A percentile compares a stretch with the other conserved stretches of the same genome.
Evolutionary conservation across 2,797 vertebrate genomes (phyloP).

Genomic region (Acrossocheilus fasciatus): DNA sequence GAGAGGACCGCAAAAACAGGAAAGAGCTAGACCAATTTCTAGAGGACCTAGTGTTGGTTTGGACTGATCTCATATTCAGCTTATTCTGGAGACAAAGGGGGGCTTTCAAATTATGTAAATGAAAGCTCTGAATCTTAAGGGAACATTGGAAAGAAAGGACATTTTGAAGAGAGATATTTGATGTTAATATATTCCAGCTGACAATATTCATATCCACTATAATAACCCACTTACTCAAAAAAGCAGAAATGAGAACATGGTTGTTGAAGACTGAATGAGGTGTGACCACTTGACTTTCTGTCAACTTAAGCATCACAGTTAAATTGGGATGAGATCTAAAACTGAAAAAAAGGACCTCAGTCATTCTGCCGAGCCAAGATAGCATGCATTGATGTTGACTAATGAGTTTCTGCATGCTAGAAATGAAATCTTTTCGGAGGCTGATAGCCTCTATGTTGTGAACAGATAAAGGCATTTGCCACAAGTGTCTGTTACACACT

Average conservation of each 20-base stretch:
- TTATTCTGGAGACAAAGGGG: constrained; percentile 15
- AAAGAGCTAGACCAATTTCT: background rate
- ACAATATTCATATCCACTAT: background rate
- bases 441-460: constrained; percentile 25
- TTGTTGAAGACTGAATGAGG: background rate
- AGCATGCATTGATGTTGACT: constrained; percentile 9
- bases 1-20: background rate
- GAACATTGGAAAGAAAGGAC: background rate
- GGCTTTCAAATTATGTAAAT: constrained; percentile 37
- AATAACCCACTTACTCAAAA: background rate
- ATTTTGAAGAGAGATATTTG: background rate
- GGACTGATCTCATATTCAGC: background rate
- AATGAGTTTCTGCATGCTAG: constrained; percentile 20
- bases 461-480: constrained; percentile 29
- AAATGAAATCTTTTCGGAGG: constrained; percentile 35
- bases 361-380: background rate
- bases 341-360: background rate
- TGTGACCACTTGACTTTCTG: constrained; percentile 14
- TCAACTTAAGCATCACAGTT: background rate
- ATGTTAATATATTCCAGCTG: background rate
- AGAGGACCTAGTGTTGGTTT: background rate
- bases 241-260: background rate
- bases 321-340: background rate
- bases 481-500: constrained; percentile 6
- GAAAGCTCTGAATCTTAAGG: background rate